These are phyloP conservation scores for Pluvianellus socialis DNA, from an alignment of 2,113 vertebrate genomes.

Conservation along the genomic window DNA sequence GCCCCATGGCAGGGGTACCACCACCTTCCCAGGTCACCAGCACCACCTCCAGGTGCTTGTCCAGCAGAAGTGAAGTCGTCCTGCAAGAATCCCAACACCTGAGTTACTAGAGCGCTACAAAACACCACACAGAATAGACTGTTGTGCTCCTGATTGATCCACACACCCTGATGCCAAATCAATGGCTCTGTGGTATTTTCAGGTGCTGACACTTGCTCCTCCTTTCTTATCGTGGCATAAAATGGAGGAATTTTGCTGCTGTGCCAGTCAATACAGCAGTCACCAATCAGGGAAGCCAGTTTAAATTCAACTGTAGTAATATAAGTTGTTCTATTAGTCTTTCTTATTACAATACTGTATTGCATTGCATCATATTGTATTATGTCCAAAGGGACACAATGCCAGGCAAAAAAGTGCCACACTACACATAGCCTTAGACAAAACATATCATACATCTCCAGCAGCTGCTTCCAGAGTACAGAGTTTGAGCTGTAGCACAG, in stretches of 20 bases:
- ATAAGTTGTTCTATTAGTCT: not conserved
- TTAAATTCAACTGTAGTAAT: not conserved
- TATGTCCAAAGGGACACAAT: not conserved
- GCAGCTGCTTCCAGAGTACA: not conserved
- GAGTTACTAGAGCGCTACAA: not conserved
- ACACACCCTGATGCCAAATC: not conserved
- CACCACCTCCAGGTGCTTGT: not conserved
- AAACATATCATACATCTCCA: not conserved
- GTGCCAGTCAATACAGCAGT: not conserved
- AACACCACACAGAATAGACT: not conserved
- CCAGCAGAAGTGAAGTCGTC: not conserved
- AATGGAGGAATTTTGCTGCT: not conserved
- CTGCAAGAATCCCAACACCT: not conserved
- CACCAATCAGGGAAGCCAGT: not conserved
- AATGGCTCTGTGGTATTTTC: not conserved
- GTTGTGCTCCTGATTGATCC: not conserved
- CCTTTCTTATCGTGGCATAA: not conserved
- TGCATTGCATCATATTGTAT: not conserved
- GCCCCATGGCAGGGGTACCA: not conserved
- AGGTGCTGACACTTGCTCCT: not conserved
- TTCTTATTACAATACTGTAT: not conserved
- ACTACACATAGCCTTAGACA: not conserved
- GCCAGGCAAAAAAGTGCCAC: not conserved
- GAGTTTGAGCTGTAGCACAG: not conserved
- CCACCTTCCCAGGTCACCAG: not conserved